phyloP scores from a whole-genome alignment of 1,140 invertebrate species.

The Bradynema listronoti region DNA sequence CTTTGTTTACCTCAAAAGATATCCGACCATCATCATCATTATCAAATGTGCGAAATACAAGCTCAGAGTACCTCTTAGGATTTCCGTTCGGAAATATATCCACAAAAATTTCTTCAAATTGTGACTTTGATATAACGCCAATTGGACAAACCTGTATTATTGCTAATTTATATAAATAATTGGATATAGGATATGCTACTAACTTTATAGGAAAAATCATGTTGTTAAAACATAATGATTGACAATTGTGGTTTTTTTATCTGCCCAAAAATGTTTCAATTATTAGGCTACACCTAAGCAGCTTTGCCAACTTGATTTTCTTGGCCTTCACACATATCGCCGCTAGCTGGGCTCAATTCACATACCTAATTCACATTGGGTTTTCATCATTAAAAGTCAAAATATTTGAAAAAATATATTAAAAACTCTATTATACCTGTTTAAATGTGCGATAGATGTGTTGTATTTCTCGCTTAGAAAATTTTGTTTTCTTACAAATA shows the following conservation, averaged over 20 bases:
- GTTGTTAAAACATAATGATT: neutral
- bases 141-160: constrained; percentile 82
- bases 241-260: neutral
- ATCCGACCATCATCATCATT: constrained; percentile 85
- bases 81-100: constrained; percentile 98
- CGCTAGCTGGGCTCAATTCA: neutral
- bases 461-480: constrained; percentile 84
- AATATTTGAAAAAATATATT: constrained; percentile 5
- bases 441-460: constrained; percentile 95
- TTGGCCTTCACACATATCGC: neutral
- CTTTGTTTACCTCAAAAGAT: constrained; percentile 79
- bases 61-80: constrained; percentile 86
- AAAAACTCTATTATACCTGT: constrained; percentile 68
- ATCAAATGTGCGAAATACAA: constrained; percentile 95
- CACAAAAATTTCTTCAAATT: constrained; percentile 94
- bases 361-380: too few relatives aligned
- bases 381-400: neutral
- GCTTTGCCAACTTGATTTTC: neutral
- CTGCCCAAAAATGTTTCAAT: neutral
- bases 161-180: constrained; percentile 30
- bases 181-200: neutral
- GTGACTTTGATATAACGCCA: constrained; percentile 88
- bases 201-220: neutral
- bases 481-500: constrained; percentile 83
- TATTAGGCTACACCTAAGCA: neutral